phyloP scores from a whole-genome alignment of 2,888 invertebrate species.

The Phymatocera aterrima region DNA sequence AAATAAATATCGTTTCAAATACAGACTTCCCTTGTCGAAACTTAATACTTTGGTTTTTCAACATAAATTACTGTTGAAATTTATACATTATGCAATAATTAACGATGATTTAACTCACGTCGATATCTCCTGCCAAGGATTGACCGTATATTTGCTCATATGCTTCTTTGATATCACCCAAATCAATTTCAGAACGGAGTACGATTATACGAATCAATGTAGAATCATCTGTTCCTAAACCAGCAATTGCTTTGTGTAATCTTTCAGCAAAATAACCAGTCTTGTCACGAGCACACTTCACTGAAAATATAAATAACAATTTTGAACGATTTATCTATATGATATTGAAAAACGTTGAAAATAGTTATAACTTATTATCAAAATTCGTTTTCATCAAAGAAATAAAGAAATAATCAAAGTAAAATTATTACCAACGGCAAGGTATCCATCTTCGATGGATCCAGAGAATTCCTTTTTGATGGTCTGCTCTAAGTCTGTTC shows the following conservation, averaged over 20 bases:
- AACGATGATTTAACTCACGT: constrained; percentile 76
- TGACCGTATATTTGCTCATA: constrained; percentile 88
- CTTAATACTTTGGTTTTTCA: not conserved
- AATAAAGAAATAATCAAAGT: not conserved
- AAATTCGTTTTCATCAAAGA: not conserved
- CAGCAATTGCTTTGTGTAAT: constrained; percentile 91
- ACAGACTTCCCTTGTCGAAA: not conserved
- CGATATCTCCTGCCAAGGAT: constrained; percentile 87
- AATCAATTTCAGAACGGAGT: constrained; percentile 89
- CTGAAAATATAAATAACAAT: constrained; percentile 70
- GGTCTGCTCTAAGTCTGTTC: constrained; percentile 87
- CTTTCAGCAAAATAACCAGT: constrained; percentile 91
- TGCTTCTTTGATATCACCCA: constrained; percentile 89
- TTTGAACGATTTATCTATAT: not conserved
- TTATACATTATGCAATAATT: not conserved
- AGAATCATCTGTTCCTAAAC: constrained; percentile 91
- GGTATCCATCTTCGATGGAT: constrained; percentile 83
- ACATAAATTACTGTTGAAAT: not conserved
- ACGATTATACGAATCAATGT: constrained; percentile 91
- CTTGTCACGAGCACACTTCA: constrained; percentile 87
- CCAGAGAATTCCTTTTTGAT: constrained; percentile 91
- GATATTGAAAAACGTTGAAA: too few relatives aligned
- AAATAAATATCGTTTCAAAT: not conserved
- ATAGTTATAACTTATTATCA: too few relatives aligned
- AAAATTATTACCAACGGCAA: constrained; percentile 82